Evolutionary conservation across 2,797 vertebrate species (phyloP), one percentile per base, ranked within the genome.

Genomic region (Naso thynnoides): DNA sequence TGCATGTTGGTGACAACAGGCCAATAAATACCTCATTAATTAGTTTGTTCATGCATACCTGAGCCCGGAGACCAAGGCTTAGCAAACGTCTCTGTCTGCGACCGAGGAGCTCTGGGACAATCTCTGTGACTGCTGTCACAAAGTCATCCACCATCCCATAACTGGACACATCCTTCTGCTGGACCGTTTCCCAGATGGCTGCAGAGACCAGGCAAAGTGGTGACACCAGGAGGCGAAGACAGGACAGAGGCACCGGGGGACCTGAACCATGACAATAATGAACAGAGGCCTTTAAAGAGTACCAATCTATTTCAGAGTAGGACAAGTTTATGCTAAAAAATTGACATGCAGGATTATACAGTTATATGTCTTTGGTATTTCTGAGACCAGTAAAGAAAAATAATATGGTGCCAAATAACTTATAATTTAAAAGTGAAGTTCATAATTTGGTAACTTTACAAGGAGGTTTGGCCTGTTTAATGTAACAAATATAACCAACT

Each of bases 121-220:
- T 81, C 1, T 61, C 36, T 1, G 80, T 86, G 42, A 93, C 68
- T 8, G 52, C 74, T 0, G 69, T 76, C 72, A 94, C 74, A 33
- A 94, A 86, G 31, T 88, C 76, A 29, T 93, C 41, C 3, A 92
- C 82, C 1, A 72, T 79, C 0, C 89, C 87, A 13, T 89, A 94
- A 5, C 90, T 70, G 9, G 66, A 56, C 50, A 87, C 69, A 4
- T 21, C 19, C 49, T 88, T 88, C 8, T 52, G 23, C 3, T 82
- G 76, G 6, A 94, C 27, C 0, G 83, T 91, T 4, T 55, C 73
- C 93, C 91, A 94, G 57, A 79, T 15, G 1, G 89, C 91, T 0
- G 92, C 91, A 0, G 87, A 90, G 0, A 64, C 65, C 2, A 94
- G 70, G 2, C 18, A 47, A 1, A 80, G 39, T 0, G 88, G 57